Evolutionary conservation across 1,140 invertebrate genomes (phyloP), one percentile per base, ranked within the genome.

Genomic region (Cydia splendana): DNA sequence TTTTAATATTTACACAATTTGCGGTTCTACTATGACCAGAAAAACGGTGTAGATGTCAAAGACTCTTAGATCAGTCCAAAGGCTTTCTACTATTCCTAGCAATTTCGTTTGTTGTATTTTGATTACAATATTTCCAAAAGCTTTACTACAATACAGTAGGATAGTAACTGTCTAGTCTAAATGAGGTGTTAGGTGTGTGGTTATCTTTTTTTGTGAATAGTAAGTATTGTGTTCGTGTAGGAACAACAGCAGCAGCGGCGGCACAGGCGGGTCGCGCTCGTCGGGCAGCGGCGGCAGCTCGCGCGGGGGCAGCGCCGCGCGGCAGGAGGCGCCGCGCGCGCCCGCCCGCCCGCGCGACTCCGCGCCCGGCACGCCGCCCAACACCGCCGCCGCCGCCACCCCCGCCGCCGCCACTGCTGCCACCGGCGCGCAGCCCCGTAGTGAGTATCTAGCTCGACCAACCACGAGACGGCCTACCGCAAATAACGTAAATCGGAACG

Each of bases 241-340:
- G 53, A 85, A 85, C 62, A 83, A 79, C 79, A 83, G 77, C 76
- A 76, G 81, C 75, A 65, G 85, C 48, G 79, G 82, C 75, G 79
- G 82, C 75, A 88, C 78, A 10, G 65, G 79, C 0, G 83, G 84
- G 51, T 82, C 80, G 53, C 88, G 89, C 69, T 86, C 92, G 7
- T 93, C 94, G 10, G 93, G 89, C 73, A 90, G 94, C 57, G 94
- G 87, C 76, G 83, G 88, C 48, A 87, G 93, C 24, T 91, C 93
- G 65, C 65, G 93, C 94, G 2, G 87, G 30, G 74, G 74, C 48
- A 93, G 76, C 86, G 90, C 78, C 9, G 79, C 73, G 51, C 75
- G 57, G 85, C 9, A 81, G 83, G 0, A 82, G 85, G 48, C 69
- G 65, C 92, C 10, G 94, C 45, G 76, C 93, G 69, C 89, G 92